Evolutionary conservation across 2,888 invertebrate genomes (phyloP).

Genomic region (Hypselothyrea guttata): DNA sequence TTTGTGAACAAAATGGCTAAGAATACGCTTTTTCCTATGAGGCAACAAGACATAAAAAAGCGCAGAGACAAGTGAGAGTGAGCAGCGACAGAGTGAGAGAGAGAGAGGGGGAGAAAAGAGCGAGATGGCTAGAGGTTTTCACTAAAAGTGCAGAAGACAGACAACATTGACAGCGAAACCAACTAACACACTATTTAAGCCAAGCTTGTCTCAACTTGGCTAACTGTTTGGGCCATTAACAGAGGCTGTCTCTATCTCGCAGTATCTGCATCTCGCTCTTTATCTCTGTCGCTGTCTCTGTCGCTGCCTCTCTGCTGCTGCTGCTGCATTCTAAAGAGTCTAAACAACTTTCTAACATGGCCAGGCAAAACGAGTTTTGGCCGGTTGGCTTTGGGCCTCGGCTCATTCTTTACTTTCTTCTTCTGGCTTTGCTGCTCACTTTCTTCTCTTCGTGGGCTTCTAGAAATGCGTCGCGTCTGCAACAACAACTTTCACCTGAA

Average conservation of each 20-base stretch:
- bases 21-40: conserved; percentile 57
- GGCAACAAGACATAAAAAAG: conserved; percentile 31
- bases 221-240: conserved; percentile 39
- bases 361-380: conserved; percentile 47
- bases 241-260: background rate
- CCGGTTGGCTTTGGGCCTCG: too few species aligned
- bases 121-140: too few species aligned
- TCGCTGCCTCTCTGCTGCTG: background rate
- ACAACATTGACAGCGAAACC: conserved; percentile 18
- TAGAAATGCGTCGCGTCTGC: conserved; percentile 26
- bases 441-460: conserved; percentile 49
- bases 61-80: background rate
- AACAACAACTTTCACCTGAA: too few species aligned
- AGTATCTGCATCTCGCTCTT: too few species aligned
- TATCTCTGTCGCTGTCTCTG: background rate
- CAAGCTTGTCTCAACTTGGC: conserved; percentile 14
- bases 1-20: conserved; percentile 41
- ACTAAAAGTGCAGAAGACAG: conserved; percentile 4
- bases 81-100: conserved; percentile 14
- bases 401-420: conserved; percentile 54
- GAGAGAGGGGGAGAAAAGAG: conserved; percentile 30
- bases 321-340: conserved; percentile 48
- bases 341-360: conserved; percentile 52
- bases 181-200: conserved; percentile 54
- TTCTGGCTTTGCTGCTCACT: conserved; percentile 43